Percentiles rank a stretch among this genome's conserved stretches.
Conservation (phyloP, 2,888 invertebrate species). For the Bombylius discolor region DNA sequence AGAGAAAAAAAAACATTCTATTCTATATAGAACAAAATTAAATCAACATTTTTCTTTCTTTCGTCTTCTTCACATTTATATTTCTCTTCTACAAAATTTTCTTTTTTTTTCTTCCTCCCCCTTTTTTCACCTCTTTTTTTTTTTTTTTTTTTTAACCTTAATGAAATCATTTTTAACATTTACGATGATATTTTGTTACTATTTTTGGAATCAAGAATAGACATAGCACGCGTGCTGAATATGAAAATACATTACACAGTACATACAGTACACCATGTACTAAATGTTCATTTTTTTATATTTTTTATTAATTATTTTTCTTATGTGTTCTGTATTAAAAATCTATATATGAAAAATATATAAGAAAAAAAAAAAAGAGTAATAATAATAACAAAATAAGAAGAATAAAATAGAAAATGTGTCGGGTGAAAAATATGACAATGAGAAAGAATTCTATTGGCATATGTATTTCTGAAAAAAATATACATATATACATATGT, state of each 20-base stretch:
- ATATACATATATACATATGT: slow-evolving; percentile 13
- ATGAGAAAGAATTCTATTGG: background rate
- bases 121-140: background rate
- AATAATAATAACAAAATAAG: background rate
- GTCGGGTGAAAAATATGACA: slow-evolving; percentile 2
- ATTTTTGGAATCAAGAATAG: slow-evolving; percentile 44
- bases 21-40: too few relatives aligned
- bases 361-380: background rate
- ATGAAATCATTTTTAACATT: background rate
- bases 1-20: too few relatives aligned
- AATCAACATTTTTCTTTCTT: too few relatives aligned
- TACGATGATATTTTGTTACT: background rate
- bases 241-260: background rate
- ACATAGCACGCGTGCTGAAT: slow-evolving; percentile 29
- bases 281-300: too few relatives aligned
- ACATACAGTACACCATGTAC: too few relatives aligned
- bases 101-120: too few relatives aligned
- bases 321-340: too few relatives aligned
- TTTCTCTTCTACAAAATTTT: too few relatives aligned
- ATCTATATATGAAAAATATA: background rate
- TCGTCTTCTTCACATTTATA: too few relatives aligned
- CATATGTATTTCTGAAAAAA: too few relatives aligned
- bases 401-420: background rate
- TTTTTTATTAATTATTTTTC: too few relatives aligned
- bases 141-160: too few relatives aligned